Percentiles rank a stretch among this genome's conserved stretches.
phyloP scores from a whole-genome alignment of 2,888 invertebrate species.

The Drosophila meridionalis region DNA sequence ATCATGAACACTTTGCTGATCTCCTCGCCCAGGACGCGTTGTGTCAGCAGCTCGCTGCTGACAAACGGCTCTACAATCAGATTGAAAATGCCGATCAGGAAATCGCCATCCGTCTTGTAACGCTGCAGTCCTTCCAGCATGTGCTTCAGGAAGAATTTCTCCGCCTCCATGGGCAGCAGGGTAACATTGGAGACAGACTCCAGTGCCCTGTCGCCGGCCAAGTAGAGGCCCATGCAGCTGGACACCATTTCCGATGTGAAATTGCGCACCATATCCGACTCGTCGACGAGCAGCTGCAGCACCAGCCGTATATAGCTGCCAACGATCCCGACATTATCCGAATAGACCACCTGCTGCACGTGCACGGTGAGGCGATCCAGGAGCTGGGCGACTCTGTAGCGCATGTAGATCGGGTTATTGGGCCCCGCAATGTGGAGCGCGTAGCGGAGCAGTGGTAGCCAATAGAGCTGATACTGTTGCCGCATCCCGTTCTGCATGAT shows the following conservation, averaged over 20 bases:
- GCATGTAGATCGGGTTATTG: conserved; percentile 68
- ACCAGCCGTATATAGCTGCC: conserved; percentile 73
- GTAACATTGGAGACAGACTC: background rate
- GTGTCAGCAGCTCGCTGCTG: conserved; percentile 21
- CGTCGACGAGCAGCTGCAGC: conserved; percentile 81
- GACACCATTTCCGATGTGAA: conserved; percentile 70
- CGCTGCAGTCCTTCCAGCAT: conserved; percentile 58
- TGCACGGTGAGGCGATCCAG: conserved; percentile 63
- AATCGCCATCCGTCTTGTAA: conserved; percentile 54
- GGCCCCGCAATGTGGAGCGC: conserved; percentile 70
- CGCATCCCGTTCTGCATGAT: conserved; percentile 41
- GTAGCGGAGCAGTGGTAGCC: conserved; percentile 69
- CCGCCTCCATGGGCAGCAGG: conserved; percentile 71
- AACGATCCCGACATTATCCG: conserved; percentile 64
- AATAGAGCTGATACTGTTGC: conserved; percentile 53
- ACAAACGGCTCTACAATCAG: conserved; percentile 70
- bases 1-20: rapidly evolving
- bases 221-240: conserved; percentile 3
- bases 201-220: background rate
- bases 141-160: conserved; percentile 67
- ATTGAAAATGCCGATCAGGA: conserved; percentile 72
- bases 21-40: conserved; percentile 29
- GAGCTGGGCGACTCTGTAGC: conserved; percentile 75
- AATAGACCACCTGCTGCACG: conserved; percentile 52
- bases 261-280: conserved; percentile 79